A percentile compares a stretch with the other conserved stretches of the same genome.
phyloP scores from a whole-genome alignment of 2,113 vertebrate species.

The Osmerus mordax region DNA sequence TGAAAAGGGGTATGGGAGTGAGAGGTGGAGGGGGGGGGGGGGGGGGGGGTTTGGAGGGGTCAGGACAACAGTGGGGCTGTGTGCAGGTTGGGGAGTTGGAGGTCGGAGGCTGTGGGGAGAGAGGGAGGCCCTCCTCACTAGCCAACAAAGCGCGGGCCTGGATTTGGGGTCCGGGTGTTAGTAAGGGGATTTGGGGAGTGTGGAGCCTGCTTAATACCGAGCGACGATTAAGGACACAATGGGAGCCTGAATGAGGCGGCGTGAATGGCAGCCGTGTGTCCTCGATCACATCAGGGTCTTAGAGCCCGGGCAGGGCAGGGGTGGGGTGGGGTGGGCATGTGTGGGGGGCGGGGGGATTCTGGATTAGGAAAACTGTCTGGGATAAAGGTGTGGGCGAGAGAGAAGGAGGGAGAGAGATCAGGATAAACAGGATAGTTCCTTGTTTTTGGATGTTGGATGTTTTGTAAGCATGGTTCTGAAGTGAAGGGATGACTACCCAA shows the following conservation, averaged over 20 bases:
- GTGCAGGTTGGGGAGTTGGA: background rate
- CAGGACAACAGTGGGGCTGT: background rate
- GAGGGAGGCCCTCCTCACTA: slow-evolving; percentile 19
- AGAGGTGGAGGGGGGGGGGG: background rate
- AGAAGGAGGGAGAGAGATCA: slow-evolving; percentile 24
- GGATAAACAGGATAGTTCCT: slow-evolving; percentile 45
- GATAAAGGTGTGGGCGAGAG: background rate
- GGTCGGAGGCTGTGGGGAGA: slow-evolving; percentile 1
- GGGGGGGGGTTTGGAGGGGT: background rate
- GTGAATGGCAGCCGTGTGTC: slow-evolving; percentile 57
- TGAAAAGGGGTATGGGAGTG: background rate
- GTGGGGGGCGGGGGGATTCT: background rate
- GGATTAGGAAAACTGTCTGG: slow-evolving; percentile 46
- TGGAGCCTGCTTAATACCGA: slow-evolving; percentile 53
- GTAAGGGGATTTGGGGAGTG: slow-evolving; percentile 43
- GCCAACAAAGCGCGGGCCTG: slow-evolving; percentile 40
- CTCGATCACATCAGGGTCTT: slow-evolving; percentile 52
- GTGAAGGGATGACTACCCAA: no score
- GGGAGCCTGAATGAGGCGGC: slow-evolving; percentile 35
- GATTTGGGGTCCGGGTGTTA: slow-evolving; percentile 37
- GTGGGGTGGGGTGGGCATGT: background rate
- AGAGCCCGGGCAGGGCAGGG: slow-evolving; percentile 19
- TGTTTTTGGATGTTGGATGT: slow-evolving; percentile 40
- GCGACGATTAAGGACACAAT: slow-evolving; percentile 60
- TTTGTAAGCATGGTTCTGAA: no score